Conservation (phyloP, 2,797 vertebrate genomes). For the Huso huso region DNA sequence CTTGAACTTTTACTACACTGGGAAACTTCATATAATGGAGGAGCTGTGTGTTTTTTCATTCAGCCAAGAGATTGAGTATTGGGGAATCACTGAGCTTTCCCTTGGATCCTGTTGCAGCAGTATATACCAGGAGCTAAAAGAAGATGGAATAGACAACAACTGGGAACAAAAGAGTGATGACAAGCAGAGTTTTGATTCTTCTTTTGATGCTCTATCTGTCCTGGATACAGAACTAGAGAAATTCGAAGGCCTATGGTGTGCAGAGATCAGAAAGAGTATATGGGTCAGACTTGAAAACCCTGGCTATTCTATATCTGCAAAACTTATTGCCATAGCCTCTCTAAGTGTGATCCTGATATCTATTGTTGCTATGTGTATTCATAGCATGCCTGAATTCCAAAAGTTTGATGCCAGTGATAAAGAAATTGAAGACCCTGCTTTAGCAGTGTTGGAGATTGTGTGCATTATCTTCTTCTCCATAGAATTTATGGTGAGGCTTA, state of each 20-base stretch:
- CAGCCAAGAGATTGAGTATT: conserved; percentile 96
- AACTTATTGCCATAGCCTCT: conserved; percentile 83
- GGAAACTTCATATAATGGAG: conserved; percentile 91
- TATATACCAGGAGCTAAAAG: conserved; percentile 88
- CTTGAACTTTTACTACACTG: conserved; percentile 92
- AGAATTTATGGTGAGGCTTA: conserved; percentile 77
- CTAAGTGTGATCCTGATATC: conserved; percentile 85
- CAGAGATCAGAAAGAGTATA: conserved; percentile 73
- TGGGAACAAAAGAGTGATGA: conserved; percentile 85
- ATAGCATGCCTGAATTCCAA: conserved; percentile 96
- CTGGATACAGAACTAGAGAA: conserved; percentile 85
- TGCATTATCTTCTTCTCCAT: conserved; percentile 86
- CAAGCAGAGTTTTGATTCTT: conserved; percentile 73
- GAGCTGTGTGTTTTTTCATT: conserved; percentile 94
- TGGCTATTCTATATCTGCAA: conserved; percentile 75
- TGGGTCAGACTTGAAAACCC: conserved; percentile 95
- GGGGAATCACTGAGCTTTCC: conserved; percentile 90
- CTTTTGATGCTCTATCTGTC: conserved; percentile 78
- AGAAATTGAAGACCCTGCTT: conserved; percentile 74
- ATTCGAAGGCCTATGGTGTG: conserved; percentile 80
- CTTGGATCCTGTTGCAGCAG: conserved; percentile 83
- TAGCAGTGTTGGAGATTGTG: conserved; percentile 74
- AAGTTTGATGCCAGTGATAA: conserved; percentile 65
- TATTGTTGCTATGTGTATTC: conserved; percentile 91
- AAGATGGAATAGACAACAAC: conserved; percentile 66